phyloP scores from a whole-genome alignment of 2,888 invertebrate genomes.

The Andrena minutula region DNA sequence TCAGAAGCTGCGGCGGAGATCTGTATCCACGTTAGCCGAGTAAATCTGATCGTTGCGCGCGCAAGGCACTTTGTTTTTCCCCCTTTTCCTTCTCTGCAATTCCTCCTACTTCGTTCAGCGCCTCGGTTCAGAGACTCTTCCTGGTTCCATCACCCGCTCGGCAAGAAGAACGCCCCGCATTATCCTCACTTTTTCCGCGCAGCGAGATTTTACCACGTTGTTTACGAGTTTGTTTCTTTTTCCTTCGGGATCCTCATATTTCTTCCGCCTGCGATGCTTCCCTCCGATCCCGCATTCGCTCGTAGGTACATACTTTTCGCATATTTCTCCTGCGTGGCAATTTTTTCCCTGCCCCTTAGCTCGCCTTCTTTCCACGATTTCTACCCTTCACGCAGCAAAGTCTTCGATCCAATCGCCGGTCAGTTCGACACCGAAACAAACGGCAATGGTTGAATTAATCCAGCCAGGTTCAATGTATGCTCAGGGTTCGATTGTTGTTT shows the following conservation, averaged over 20 bases:
- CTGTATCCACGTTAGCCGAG: slow-evolving; percentile 51
- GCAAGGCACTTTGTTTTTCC: slow-evolving; percentile 29
- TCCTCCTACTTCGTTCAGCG: background rate
- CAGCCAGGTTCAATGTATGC: too few species aligned
- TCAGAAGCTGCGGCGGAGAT: slow-evolving; percentile 42
- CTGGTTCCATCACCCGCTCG: background rate
- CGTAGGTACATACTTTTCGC: background rate
- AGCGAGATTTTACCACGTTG: slow-evolving; percentile 54
- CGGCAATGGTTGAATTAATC: too few species aligned
- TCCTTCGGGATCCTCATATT: slow-evolving; percentile 10
- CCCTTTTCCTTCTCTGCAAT: background rate
- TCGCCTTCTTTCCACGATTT: background rate
- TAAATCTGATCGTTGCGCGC: slow-evolving; percentile 67
- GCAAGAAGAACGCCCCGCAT: slow-evolving; percentile 9
- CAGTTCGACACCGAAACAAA: background rate
- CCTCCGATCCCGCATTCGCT: background rate
- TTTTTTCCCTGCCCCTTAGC: background rate
- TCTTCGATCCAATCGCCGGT: background rate
- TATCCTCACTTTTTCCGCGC: slow-evolving; percentile 26
- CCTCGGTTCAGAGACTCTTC: slow-evolving; percentile 27
- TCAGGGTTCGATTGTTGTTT: background rate
- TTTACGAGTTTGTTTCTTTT: slow-evolving; percentile 52
- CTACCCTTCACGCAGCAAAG: too few species aligned
- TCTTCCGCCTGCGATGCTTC: background rate
- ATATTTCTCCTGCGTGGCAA: slow-evolving; percentile 31